Evolutionary conservation across 2,797 vertebrate species (phyloP), one percentile per base, ranked within the genome.

Genomic region (Enteromius radiatus): DNA sequence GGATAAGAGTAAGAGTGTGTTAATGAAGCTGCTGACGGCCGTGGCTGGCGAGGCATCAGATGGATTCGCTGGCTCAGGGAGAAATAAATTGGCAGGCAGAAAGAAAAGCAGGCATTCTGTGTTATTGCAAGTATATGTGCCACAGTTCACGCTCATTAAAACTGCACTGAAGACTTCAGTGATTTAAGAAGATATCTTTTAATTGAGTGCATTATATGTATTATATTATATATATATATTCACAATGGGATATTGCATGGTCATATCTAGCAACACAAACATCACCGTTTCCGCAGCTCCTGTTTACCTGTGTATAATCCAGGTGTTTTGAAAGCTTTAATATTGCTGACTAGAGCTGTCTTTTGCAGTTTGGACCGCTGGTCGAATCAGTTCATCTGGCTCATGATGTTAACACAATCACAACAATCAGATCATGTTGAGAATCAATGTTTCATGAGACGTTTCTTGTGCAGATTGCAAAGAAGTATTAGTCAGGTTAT

Each of bases 1-100:
- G 71, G 54, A 59, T 75, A 38, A 41, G 38, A 59, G 23, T 38
- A 75, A 45, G 14, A 21, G 26, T 76, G 38, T 77, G 84, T 81
- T 84, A 81, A 81, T 81, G 64, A 83, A 47, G 67, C 43, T 19
- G 70, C 61, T 63, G 74, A 76, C 15, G 54, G 52, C 36, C 36
- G 2, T 6, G 11, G 38, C 63, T 78, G 59, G 76, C 26, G 19
- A 78, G 19, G 41, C 41, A 47, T 78, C 61, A 78, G 41, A 78
- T 78, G 6, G 6, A 38, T 38, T 0, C 14, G 41, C 33, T 75
- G 69, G 80, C 75, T 63, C 26, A 76, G 61, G 61, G 17, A 78
- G 41, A 77, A 59, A 33, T 74, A 17, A 63, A 73, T 64, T 81
- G 76, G 76, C 76, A 64, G 61, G 76, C 76, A 47, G 75, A 43